These are phyloP conservation scores for Eumerus sabulonum DNA, from an alignment of 2,888 invertebrate genomes.

Conservation along the genomic window DNA sequence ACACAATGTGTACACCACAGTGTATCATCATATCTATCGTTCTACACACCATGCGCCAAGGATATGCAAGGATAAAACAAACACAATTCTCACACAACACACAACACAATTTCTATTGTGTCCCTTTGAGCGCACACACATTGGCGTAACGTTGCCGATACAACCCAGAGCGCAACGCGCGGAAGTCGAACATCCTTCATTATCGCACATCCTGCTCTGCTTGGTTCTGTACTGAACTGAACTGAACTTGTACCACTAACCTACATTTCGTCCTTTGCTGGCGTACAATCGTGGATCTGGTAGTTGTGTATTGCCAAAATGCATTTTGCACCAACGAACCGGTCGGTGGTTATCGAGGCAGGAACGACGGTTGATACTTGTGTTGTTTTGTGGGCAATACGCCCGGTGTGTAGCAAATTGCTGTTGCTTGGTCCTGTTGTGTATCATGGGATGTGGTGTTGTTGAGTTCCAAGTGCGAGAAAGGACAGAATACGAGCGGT, in stretches of 20 bases:
- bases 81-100: slow-evolving; percentile 15
- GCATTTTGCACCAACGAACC: slow-evolving; percentile 40
- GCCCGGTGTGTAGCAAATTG: background rate
- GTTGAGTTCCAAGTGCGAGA: slow-evolving; percentile 10
- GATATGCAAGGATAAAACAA: slow-evolving; percentile 23
- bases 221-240: slow-evolving; percentile 33
- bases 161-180: slow-evolving; percentile 52
- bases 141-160: slow-evolving; percentile 51
- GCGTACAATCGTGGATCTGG: slow-evolving; percentile 3
- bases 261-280: slow-evolving; percentile 50
- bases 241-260: slow-evolving; percentile 67
- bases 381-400: too few species aligned
- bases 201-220: slow-evolving; percentile 51
- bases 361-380: background rate
- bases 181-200: slow-evolving; percentile 60
- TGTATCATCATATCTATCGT: too few species aligned
- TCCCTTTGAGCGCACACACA: slow-evolving; percentile 43
- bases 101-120: slow-evolving; percentile 45
- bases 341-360: background rate
- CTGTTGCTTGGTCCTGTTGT: background rate
- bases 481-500: too few species aligned
- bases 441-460: background rate
- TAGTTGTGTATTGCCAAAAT: slow-evolving; percentile 53
- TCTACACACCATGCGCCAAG: slow-evolving; percentile 26
- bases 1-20: too few species aligned